These are phyloP conservation scores for Periphyllus acericola DNA, from an alignment of 2,888 invertebrate genomes.

Conservation along the genomic window DNA sequence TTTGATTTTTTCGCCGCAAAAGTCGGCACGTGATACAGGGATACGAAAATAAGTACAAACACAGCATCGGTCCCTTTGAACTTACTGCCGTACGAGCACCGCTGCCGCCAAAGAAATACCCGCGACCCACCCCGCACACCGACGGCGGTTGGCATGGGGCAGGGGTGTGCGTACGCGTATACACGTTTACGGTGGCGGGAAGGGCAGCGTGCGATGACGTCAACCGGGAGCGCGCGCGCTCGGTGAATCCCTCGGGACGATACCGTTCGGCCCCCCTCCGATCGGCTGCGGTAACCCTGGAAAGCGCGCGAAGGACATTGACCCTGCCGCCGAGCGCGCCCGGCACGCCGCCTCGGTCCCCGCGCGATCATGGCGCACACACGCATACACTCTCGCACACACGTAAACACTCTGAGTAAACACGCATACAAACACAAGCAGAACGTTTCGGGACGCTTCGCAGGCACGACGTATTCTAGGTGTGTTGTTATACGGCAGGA, in stretches of 20 bases:
- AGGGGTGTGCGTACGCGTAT: not conserved
- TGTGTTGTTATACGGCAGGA: not conserved
- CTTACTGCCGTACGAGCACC: too few relatives aligned
- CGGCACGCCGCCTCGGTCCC: constrained; percentile 43
- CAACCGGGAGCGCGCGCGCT: constrained; percentile 38
- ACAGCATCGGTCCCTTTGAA: too few relatives aligned
- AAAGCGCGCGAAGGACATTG: constrained; percentile 58
- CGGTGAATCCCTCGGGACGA: constrained; percentile 27
- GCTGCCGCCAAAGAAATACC: not conserved
- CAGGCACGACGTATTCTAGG: constrained; percentile 2
- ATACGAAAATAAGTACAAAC: too few relatives aligned
- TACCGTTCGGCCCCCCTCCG: constrained; percentile 33
- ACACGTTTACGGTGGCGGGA: too few relatives aligned
- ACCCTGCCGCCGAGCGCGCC: constrained; percentile 50
- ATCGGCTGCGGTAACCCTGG: constrained; percentile 51
- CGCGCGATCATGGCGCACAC: constrained; percentile 11
- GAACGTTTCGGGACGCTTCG: constrained; percentile 43
- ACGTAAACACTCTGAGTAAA: too few relatives aligned
- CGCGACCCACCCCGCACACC: not conserved
- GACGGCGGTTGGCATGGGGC: not conserved
- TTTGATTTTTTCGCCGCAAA: too few relatives aligned
- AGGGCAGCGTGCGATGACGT: constrained; percentile 35
- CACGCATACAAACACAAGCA: not conserved
- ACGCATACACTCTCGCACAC: not conserved
- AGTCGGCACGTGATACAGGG: too few relatives aligned